Evolutionary conservation across 1,140 invertebrate species (phyloP).

Genomic region (Megalopta genalis): DNA sequence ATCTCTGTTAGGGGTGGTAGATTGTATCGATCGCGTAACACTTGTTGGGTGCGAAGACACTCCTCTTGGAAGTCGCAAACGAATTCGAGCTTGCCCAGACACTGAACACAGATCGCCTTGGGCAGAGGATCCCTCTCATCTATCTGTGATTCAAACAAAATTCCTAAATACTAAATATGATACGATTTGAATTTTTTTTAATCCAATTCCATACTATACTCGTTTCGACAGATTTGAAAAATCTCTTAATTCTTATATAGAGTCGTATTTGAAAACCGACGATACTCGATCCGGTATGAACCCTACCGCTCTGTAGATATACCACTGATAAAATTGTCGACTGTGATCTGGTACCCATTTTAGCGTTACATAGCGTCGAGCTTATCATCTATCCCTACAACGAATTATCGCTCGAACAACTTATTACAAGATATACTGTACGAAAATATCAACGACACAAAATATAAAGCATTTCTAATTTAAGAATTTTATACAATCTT

Average conservation of each 20-base stretch:
- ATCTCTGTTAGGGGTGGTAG: slow-evolving; percentile 72
- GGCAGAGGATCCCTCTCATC: slow-evolving; percentile 79
- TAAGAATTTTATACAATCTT: not conserved
- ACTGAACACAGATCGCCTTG: slow-evolving; percentile 79
- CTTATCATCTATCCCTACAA: slow-evolving; percentile 8
- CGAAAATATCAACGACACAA: not conserved
- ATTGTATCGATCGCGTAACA: slow-evolving; percentile 76
- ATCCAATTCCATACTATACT: slow-evolving; percentile 3
- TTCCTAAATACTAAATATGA: slow-evolving; percentile 58
- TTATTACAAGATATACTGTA: not conserved
- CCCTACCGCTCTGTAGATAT: slow-evolving; percentile 66
- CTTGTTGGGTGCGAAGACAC: slow-evolving; percentile 78
- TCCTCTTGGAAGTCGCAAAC: slow-evolving; percentile 80
- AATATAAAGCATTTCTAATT: not conserved
- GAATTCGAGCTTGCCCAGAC: slow-evolving; percentile 79
- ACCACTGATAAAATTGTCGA: slow-evolving; percentile 27
- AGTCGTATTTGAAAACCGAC: not conserved
- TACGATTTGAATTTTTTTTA: slow-evolving; percentile 16
- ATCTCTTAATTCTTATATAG: not conserved
- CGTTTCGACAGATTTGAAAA: slow-evolving; percentile 9
- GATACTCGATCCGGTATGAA: slow-evolving; percentile 12
- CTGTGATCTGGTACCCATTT: slow-evolving; percentile 53
- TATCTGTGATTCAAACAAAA: slow-evolving; percentile 77
- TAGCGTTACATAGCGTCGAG: slow-evolving; percentile 12
- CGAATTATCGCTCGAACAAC: not conserved